These are phyloP conservation scores for Empidonax traillii DNA, from an alignment of 2,113 vertebrate genomes.

Conservation along the genomic window DNA sequence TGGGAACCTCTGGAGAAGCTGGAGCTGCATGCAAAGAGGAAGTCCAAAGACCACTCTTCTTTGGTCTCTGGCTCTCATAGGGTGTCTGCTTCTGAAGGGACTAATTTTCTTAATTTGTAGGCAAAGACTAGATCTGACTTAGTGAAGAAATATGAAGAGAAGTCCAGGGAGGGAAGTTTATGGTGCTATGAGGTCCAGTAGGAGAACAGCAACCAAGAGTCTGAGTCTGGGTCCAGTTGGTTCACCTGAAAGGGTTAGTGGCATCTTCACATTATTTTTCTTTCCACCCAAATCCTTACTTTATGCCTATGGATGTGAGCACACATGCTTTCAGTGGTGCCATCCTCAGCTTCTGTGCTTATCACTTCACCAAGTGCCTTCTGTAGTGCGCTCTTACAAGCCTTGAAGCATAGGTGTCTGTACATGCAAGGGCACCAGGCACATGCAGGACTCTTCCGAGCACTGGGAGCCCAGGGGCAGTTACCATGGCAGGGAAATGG, in stretches of 20 bases:
- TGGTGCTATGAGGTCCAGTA: background rate
- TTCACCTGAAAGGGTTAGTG: background rate
- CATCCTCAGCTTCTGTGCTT: background rate
- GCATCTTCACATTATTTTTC: background rate
- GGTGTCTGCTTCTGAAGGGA: background rate
- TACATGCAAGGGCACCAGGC: background rate
- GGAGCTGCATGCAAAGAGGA: background rate
- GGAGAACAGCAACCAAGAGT: background rate
- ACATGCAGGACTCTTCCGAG: background rate
- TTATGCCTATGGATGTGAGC: background rate
- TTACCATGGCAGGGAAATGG: rapidly evolving
- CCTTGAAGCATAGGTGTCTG: background rate
- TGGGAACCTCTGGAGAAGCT: background rate
- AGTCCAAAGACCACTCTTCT: background rate
- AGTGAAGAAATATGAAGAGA: background rate
- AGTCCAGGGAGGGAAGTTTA: background rate
- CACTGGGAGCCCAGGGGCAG: background rate
- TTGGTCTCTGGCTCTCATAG: background rate
- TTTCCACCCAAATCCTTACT: background rate
- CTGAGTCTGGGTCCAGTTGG: background rate
- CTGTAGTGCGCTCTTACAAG: background rate
- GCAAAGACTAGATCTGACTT: background rate
- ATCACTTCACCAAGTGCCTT: background rate
- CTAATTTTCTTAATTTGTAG: background rate
- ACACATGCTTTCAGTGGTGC: background rate